These are phyloP conservation scores for Gymnorhina tibicen DNA, from an alignment of 2,113 vertebrate genomes.

Conservation along the genomic window DNA sequence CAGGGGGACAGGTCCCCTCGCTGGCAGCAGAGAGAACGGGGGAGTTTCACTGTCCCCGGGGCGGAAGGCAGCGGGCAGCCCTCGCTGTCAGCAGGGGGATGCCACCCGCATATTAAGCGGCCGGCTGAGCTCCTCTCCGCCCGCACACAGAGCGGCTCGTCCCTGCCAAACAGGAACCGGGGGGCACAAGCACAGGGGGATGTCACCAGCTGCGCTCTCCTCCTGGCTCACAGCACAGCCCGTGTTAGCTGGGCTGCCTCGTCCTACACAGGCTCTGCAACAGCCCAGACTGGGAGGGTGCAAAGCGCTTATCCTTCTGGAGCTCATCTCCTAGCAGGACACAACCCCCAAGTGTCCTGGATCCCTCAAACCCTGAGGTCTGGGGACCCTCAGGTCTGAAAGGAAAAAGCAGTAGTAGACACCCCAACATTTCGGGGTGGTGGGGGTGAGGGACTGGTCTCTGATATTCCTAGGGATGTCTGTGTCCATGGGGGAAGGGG, in stretches of 20 bases:
- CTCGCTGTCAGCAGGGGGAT: background rate
- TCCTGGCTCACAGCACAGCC: background rate
- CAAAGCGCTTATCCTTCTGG: background rate
- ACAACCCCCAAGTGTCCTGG: background rate
- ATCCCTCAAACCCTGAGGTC: background rate
- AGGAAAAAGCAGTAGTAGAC: background rate
- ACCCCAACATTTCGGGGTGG: background rate
- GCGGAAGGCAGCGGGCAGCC: background rate
- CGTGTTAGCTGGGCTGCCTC: background rate
- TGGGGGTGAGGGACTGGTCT: background rate
- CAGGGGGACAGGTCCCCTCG: background rate
- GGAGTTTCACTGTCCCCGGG: rapidly evolving
- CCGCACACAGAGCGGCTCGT: background rate
- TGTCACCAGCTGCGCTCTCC: background rate
- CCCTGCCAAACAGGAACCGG: conserved; percentile 12
- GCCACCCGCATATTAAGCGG: background rate
- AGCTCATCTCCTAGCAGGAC: background rate
- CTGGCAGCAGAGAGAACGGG: background rate
- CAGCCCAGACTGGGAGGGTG: rapidly evolving
- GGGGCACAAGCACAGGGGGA: background rate
- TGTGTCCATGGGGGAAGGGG: background rate
- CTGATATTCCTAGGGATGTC: background rate
- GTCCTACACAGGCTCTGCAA: background rate
- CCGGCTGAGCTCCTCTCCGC: conserved; percentile 1
- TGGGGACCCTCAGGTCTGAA: background rate